Evolutionary conservation across 2,888 invertebrate genomes (phyloP).

Genomic region (Strigamia transsilvanica): DNA sequence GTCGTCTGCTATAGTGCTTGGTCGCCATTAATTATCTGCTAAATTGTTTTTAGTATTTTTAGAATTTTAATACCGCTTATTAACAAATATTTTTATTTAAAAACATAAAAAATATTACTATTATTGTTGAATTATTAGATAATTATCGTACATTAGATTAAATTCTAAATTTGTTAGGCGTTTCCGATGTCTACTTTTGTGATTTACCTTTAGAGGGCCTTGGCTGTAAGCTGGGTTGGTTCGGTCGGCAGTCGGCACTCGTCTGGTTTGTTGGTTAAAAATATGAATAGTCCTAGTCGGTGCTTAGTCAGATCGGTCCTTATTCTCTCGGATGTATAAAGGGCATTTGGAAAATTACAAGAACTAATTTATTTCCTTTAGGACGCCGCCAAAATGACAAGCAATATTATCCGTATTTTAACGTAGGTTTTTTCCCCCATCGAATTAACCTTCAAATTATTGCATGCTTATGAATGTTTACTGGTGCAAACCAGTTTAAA

Average conservation of each 20-base stretch:
- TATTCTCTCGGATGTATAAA: not conserved
- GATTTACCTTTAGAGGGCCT: not conserved
- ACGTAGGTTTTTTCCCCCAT: not conserved
- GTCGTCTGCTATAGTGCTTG: not conserved
- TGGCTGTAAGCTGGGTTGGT: not conserved
- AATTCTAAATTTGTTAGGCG: too few species aligned
- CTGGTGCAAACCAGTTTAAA: not conserved
- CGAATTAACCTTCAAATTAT: not conserved
- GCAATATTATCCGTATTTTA: slow-evolving; percentile 2
- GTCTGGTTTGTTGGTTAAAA: not conserved
- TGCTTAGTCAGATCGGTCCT: not conserved
- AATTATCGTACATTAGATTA: too few species aligned
- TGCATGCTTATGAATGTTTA: slow-evolving; percentile 29
- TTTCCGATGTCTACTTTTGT: too few species aligned
- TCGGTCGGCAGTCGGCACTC: not conserved
- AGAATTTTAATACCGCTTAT: too few species aligned
- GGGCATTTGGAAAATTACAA: not conserved
- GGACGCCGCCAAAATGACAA: not conserved
- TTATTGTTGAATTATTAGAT: too few species aligned
- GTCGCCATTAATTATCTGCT: not conserved
- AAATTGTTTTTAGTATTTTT: too few species aligned
- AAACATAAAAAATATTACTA: too few species aligned
- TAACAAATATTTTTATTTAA: too few species aligned
- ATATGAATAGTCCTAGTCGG: not conserved
- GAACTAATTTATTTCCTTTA: not conserved